Evolutionary conservation across 30 jellyfish, hydroid and myxozoan species (phyloP), one percentile per base, ranked within the genome.

Genomic region (Rhopilema esculentum): DNA sequence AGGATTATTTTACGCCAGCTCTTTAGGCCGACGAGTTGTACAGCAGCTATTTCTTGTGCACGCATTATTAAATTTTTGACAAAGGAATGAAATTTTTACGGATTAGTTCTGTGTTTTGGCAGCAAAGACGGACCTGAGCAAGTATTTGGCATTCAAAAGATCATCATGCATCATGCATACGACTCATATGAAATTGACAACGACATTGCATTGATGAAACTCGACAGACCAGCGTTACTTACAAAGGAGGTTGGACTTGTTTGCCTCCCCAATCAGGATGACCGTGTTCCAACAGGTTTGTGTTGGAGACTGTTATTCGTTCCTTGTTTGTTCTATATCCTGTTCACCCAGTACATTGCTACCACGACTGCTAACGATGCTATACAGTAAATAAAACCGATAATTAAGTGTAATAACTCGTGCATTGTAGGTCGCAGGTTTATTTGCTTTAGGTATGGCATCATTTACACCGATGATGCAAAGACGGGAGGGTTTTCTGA

Each of bases 121-220:
- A 71, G 82, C 24, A 27, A 48, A 16, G 82, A 71, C 16, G 82
- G 82, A 71, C 63, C 82, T 4, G 82, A 71, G 57, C 82, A 71
- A 8, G 57, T 71, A 16, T 71, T 71, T 48, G 40, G 32, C 4
- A 27, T 71, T 32, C 62, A 32, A 25, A 71, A 71, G 82, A 71
- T 71, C 25, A 71, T 71, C 51, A 71, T 71, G 82, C 82, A 71
- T 50, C 31, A 71, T 23, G 65, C 27, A 23, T 71, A 71, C 82
- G 65, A 71, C 40, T 12, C 82, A 0, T 24, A 28, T 32, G 82
- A 71, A 27, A 31, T 71, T 1, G 82, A 71, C 16, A 71, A 71
- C 40, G 82, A 71, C 22, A 32, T 71, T 28, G 82, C 82, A 18
- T 28, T 71, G 29, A 71, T 71, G 82, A 71, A 71, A 27, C 61